These are phyloP conservation scores for Astropecten irregularis DNA, from an alignment of 53 echinoderm and acorn worm species.

Conservation along the genomic window DNA sequence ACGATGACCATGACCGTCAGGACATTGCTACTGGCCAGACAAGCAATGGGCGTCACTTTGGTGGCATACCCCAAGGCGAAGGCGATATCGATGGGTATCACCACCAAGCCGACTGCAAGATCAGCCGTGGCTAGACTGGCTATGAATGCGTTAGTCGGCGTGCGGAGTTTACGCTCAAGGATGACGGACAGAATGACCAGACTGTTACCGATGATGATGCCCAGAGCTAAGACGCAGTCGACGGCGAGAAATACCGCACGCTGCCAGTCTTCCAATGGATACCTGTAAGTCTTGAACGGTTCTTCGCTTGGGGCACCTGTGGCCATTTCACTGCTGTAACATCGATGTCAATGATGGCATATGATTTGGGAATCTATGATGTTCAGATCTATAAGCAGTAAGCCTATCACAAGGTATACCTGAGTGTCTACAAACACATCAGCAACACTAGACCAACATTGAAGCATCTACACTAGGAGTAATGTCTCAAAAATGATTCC, in stretches of 20 bases:
- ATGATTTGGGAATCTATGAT: no score
- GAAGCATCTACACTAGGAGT: no score
- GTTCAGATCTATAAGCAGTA: no score
- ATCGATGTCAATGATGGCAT: no score
- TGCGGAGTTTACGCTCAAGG: conserved; percentile 39
- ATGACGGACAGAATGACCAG: conserved; percentile 63
- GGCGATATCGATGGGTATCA: conserved; percentile 4
- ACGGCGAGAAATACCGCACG: neutral
- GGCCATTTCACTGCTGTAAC: no score
- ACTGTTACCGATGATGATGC: conserved; percentile 47
- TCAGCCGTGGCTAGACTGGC: conserved; percentile 57
- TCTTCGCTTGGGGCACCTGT: no score
- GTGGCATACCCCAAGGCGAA: neutral
- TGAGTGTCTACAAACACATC: no score
- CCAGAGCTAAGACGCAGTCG: conserved; percentile 22
- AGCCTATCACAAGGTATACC: no score
- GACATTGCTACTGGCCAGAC: conserved; percentile 43
- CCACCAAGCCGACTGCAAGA: conserved; percentile 12
- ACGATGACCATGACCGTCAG: conserved; percentile 53
- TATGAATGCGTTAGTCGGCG: conserved; percentile 54
- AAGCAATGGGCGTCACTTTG: conserved; percentile 43
- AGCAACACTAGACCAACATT: no score
- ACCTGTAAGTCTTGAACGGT: no score
- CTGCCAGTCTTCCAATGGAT: neutral
- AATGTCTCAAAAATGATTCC: no score